phyloP scores from a whole-genome alignment of 2,113 vertebrate species.

The Camelus dromedarius region DNA sequence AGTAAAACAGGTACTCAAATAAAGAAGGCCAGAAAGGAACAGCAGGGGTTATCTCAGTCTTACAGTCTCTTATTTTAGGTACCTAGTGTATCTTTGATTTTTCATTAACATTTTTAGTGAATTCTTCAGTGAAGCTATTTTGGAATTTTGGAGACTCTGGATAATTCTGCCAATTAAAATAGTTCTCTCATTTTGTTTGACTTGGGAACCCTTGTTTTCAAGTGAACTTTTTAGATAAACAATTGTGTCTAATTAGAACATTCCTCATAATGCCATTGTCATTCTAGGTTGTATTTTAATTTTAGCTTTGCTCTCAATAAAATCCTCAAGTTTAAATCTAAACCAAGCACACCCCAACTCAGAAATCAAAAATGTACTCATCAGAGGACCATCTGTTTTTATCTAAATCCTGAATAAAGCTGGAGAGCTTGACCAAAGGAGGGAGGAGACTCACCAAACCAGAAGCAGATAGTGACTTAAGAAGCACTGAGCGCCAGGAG shows the following conservation, averaged over 20 bases:
- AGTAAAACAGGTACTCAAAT: not conserved
- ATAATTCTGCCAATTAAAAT: not conserved
- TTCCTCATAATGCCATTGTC: not conserved
- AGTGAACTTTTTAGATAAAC: not conserved
- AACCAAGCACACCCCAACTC: not conserved
- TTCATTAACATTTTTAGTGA: not conserved
- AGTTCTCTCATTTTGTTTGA: not conserved
- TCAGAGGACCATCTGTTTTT: not conserved
- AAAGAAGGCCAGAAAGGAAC: not conserved
- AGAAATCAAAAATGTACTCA: not conserved
- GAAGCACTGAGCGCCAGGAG: not conserved
- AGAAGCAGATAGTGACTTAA: not conserved
- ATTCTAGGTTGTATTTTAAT: not conserved
- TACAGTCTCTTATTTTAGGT: not conserved
- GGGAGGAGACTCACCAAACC: not conserved
- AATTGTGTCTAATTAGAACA: not conserved
- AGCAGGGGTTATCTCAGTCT: not conserved
- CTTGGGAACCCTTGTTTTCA: not conserved
- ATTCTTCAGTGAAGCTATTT: not conserved
- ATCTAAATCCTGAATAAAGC: not conserved
- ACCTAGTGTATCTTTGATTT: not conserved
- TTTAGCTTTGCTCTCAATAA: not conserved
- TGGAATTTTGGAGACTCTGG: not conserved
- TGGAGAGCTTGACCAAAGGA: not conserved
- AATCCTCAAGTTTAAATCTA: not conserved